A percentile compares a stretch with the other conserved stretches of the same genome.
Conservation (phyloP, 2,888 invertebrate genomes). For the Drosophila lutescens region DNA sequence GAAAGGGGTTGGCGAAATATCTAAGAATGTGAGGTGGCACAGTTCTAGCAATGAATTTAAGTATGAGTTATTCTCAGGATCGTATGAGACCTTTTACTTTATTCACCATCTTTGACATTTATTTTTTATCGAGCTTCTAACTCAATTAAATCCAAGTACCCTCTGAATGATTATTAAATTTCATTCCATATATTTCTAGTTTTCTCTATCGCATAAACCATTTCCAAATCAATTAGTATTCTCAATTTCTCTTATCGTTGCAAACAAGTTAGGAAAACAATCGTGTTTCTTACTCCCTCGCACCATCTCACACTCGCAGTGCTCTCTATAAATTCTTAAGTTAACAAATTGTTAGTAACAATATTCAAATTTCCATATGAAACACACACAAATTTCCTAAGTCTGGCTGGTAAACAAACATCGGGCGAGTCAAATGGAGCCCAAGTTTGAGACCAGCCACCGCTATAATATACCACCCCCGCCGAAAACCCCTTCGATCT, state of each 20-base stretch:
- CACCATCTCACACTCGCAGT: conserved; percentile 44
- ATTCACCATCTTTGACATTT: no score
- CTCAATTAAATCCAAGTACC: no score
- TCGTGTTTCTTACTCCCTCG: conserved; percentile 17
- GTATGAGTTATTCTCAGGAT: no score
- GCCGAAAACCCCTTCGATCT: conserved; percentile 1
- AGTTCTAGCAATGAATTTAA: no score
- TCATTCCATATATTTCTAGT: not conserved
- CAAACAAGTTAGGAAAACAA: conserved; percentile 39
- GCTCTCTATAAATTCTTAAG: conserved; percentile 41
- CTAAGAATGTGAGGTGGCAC: not conserved
- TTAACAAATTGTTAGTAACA: conserved; percentile 69
- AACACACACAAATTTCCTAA: conserved; percentile 18
- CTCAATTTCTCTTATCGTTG: conserved; percentile 12
- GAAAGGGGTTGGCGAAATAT: not conserved
- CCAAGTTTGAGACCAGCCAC: conserved; percentile 15
- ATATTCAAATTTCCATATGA: conserved; percentile 63
- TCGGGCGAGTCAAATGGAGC: conserved; percentile 44
- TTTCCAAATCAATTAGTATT: conserved; percentile 34
- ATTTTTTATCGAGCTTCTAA: no score
- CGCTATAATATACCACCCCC: conserved; percentile 16
- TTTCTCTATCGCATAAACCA: conserved; percentile 1
- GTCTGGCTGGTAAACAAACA: conserved; percentile 49
- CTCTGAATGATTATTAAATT: no score
- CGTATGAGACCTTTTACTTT: no score